Conservation (phyloP, 1,140 invertebrate species). For the Hesperophylax magnus region DNA sequence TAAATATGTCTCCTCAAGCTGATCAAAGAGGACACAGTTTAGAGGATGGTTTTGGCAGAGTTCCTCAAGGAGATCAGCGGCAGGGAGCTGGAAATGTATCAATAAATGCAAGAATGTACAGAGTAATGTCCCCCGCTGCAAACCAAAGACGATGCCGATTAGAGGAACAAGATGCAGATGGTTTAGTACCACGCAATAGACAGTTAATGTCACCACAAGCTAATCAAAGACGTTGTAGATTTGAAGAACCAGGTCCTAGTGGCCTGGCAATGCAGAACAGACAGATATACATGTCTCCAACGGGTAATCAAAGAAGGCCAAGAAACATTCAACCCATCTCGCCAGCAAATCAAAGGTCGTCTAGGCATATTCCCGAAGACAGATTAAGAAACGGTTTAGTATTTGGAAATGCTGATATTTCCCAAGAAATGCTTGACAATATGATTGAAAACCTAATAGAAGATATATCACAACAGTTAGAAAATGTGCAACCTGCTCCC, state of each 20-base stretch:
- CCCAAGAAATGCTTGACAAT: neutral
- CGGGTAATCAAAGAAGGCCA: neutral
- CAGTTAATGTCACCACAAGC: too few relatives aligned
- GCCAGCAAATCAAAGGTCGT: conserved; percentile 9
- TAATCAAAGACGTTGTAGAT: too few relatives aligned
- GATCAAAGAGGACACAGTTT: neutral
- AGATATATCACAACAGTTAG: conserved; percentile 1
- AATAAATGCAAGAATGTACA: neutral
- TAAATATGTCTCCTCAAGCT: conserved; percentile 11
- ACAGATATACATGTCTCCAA: neutral
- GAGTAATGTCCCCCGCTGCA: neutral
- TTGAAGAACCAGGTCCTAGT: too few relatives aligned
- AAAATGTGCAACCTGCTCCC: neutral
- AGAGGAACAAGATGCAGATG: too few relatives aligned
- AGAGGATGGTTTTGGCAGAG: neutral
- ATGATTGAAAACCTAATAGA: neutral
- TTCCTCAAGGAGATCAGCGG: too few relatives aligned
- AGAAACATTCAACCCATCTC: neutral
- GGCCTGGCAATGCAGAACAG: neutral
- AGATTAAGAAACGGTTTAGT: neutral
- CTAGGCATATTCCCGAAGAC: too few relatives aligned
- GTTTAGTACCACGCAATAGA: too few relatives aligned
- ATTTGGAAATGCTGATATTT: neutral
- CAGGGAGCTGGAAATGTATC: neutral
- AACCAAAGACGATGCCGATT: neutral